phyloP scores from a whole-genome alignment of 1,140 invertebrate genomes.

The Euglossa dilemma region DNA sequence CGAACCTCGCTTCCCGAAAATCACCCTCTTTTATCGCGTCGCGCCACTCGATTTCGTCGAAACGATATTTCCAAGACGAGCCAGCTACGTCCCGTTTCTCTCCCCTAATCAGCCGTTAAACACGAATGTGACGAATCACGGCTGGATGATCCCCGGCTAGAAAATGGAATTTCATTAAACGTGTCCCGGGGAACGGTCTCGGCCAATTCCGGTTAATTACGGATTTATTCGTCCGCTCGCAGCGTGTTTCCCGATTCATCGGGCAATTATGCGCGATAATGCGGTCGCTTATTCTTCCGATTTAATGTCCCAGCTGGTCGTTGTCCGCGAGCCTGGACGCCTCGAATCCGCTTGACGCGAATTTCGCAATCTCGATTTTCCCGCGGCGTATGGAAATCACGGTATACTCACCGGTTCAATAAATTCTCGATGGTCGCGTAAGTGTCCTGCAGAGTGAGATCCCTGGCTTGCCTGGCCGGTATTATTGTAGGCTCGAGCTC shows the following conservation, averaged over 20 bases:
- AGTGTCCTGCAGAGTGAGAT: slow-evolving; percentile 74
- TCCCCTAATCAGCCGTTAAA: slow-evolving; percentile 30
- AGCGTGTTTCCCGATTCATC: slow-evolving; percentile 56
- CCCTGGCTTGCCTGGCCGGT: slow-evolving; percentile 68
- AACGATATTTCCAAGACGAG: no score
- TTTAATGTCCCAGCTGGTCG: slow-evolving; percentile 23
- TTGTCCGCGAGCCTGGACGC: neutral
- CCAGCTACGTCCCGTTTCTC: slow-evolving; percentile 6
- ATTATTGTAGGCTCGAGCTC: slow-evolving; percentile 75
- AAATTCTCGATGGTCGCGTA: slow-evolving; percentile 75
- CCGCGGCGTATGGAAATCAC: neutral
- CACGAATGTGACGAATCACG: slow-evolving; percentile 20
- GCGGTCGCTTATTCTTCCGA: slow-evolving; percentile 45
- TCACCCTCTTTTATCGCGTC: no score
- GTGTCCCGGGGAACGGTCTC: neutral
- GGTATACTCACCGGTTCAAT: slow-evolving; percentile 75
- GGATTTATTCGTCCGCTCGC: slow-evolving; percentile 42
- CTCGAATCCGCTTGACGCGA: neutral
- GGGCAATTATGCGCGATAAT: slow-evolving; percentile 36
- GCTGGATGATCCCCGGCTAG: slow-evolving; percentile 18
- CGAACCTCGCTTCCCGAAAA: neutral
- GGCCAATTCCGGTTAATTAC: slow-evolving; percentile 55
- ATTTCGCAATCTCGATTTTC: neutral
- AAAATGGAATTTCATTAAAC: slow-evolving; percentile 58
- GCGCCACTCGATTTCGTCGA: no score